These are phyloP conservation scores for Episyrphus balteatus DNA, from an alignment of 1,140 invertebrate genomes.

Conservation along the genomic window DNA sequence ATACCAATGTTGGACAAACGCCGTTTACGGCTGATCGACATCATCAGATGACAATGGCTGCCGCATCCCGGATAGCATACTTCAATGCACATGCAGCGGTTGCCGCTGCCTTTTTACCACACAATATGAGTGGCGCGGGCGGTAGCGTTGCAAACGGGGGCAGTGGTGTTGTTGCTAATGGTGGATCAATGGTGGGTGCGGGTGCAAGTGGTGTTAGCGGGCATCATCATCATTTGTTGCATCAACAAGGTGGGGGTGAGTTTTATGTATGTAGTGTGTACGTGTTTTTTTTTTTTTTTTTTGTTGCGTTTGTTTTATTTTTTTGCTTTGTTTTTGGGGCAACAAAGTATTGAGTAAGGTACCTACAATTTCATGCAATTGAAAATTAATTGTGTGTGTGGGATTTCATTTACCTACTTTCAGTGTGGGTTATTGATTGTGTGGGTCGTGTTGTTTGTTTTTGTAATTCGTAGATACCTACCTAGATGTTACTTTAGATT, in stretches of 20 bases:
- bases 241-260: constrained; percentile 6
- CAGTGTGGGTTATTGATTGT: too few relatives aligned
- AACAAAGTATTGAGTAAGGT: too few relatives aligned
- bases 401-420: too few relatives aligned
- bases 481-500: too few relatives aligned
- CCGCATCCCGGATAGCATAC: constrained; percentile 70
- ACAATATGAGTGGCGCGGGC: constrained; percentile 37
- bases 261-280: too few relatives aligned
- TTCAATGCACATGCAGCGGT: constrained; percentile 78
- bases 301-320: too few relatives aligned
- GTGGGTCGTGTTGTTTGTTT: too few relatives aligned
- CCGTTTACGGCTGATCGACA: constrained; percentile 35
- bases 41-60: constrained; percentile 51
- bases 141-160: constrained; percentile 20
- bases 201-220: neutral
- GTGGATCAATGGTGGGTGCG: constrained; percentile 3
- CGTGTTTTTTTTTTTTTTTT: too few relatives aligned
- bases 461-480: too few relatives aligned
- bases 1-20: constrained; percentile 23
- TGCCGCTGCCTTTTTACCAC: constrained; percentile 73
- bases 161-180: constrained; percentile 24
- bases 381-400: too few relatives aligned
- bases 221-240: constrained; percentile 14
- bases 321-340: too few relatives aligned
- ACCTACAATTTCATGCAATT: too few relatives aligned